These are phyloP conservation scores for Lytechinus variegatus DNA, from an alignment of 35 echinoderm and acorn worm genomes.

Conservation along the genomic window DNA sequence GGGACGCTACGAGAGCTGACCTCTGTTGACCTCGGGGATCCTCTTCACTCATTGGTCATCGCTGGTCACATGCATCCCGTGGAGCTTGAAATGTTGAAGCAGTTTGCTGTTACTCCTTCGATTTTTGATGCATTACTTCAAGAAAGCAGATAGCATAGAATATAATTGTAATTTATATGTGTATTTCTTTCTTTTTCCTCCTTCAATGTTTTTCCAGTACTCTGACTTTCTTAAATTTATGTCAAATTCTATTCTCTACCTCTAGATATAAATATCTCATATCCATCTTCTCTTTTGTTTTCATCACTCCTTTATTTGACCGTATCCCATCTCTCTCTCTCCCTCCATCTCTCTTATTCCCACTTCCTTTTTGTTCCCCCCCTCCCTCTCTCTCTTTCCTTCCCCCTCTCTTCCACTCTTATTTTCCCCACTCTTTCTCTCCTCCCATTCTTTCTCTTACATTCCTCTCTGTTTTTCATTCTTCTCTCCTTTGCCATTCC, in stretches of 20 bases:
- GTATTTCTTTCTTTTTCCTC: not conserved
- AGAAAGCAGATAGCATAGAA: constrained; percentile 57
- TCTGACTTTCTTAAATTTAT: no score
- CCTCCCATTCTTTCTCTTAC: not conserved
- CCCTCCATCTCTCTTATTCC: no score
- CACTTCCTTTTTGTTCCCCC: not conserved
- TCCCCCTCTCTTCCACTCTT: not conserved
- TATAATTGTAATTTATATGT: not conserved
- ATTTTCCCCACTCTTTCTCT: not conserved
- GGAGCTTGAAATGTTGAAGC: constrained; percentile 88
- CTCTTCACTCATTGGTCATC: constrained; percentile 98
- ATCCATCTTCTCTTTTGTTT: no score
- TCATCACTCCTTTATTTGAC: no score
- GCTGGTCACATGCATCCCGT: constrained; percentile 98
- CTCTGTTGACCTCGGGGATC: constrained; percentile 82
- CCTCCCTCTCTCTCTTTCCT: not conserved
- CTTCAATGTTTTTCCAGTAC: no score
- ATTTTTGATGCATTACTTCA: constrained; percentile 77
- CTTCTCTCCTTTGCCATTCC: not conserved
- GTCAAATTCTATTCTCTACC: no score
- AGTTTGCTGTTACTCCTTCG: constrained; percentile 67
- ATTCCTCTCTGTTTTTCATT: not conserved
- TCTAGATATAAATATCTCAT: no score
- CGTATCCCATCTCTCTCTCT: no score
- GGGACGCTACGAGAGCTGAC: constrained; percentile 85